Percentiles rank a stretch among this genome's conserved stretches.
Conservation (phyloP, 2,113 vertebrate species). For the Micronycteris hirsuta region DNA sequence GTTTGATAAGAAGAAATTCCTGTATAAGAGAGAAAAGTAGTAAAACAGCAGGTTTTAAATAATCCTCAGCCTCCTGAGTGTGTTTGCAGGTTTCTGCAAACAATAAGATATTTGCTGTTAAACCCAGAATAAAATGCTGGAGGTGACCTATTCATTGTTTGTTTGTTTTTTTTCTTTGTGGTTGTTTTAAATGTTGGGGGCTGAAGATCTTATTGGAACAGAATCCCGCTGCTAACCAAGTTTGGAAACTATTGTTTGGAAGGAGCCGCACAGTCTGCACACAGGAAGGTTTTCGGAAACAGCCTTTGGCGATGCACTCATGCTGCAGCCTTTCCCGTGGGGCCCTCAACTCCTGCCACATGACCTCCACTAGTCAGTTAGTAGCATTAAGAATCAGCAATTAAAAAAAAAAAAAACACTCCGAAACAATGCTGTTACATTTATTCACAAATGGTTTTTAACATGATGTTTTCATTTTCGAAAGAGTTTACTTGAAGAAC, state of each 20-base stretch:
- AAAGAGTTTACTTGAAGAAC: background rate
- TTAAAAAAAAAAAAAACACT: background rate
- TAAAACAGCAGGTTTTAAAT: background rate
- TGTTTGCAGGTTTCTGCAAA: background rate
- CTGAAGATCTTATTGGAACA: background rate
- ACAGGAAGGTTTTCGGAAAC: conserved; percentile 4
- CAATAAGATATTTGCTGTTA: background rate
- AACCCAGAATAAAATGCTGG: background rate
- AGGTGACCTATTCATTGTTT: background rate
- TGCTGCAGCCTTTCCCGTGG: background rate
- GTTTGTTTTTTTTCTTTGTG: background rate
- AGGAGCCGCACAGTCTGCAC: conserved; percentile 11
- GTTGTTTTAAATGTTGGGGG: background rate
- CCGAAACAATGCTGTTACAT: background rate
- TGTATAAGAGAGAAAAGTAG: background rate
- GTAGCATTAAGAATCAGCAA: background rate
- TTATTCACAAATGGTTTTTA: background rate
- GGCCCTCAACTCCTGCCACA: background rate
- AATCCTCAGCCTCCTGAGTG: background rate
- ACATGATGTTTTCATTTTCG: background rate
- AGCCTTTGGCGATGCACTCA: background rate
- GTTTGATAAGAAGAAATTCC: background rate
- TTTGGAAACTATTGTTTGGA: conserved; percentile 23
- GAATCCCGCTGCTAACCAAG: background rate
- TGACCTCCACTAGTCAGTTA: background rate